Evolutionary conservation across 2,797 vertebrate genomes (phyloP), one percentile per base, ranked within the genome.

Genomic region (Coreius guichenoti): DNA sequence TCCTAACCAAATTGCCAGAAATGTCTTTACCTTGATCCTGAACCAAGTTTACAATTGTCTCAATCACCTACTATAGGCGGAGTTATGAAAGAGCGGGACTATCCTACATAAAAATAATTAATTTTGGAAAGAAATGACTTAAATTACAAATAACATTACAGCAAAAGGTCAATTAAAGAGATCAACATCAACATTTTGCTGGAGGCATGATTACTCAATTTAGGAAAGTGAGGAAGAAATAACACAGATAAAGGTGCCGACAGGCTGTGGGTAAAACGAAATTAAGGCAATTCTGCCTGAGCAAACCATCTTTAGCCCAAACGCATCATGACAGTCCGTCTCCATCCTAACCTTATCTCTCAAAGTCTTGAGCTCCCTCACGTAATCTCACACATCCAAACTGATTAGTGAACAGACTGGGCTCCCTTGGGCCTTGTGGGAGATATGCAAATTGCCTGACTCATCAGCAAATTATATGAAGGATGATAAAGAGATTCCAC

Each of bases 351-450:
- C 86, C 88, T 51, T 86, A 70, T 82, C 84, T 85, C 76, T 58
- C 58, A 56, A 14, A 58, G 67, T 31, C 8, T 23, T 56, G 45
- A 79, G 81, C 77, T 78, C n/a, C 51, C 67, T 89, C 89, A 81
- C 74, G 82, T 87, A 80, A 87, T 86, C 84, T 74, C 76, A 79
- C 65, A 75, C 56, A 84, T 88, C 90, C 86, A 90, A 91, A 87
- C 86, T 58, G 81, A 91, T 86, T 86, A 90, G 74, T 54, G 45
- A 31, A 31, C 82, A 67, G 74, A 86, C 51, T 29, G 65, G 77
- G 58, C 68, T 86, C 58, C 80, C 75, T 5, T 29, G 45, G 47
- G 85, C 80, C 76, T 45, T 47, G 63, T 49, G 74, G 47, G 72
- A 81, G 80, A 88, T 65, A 39, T 67, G 82, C 78, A 88, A 88